These are phyloP conservation scores for Excalfactoria chinensis DNA, from an alignment of 2,113 vertebrate genomes.

Conservation along the genomic window DNA sequence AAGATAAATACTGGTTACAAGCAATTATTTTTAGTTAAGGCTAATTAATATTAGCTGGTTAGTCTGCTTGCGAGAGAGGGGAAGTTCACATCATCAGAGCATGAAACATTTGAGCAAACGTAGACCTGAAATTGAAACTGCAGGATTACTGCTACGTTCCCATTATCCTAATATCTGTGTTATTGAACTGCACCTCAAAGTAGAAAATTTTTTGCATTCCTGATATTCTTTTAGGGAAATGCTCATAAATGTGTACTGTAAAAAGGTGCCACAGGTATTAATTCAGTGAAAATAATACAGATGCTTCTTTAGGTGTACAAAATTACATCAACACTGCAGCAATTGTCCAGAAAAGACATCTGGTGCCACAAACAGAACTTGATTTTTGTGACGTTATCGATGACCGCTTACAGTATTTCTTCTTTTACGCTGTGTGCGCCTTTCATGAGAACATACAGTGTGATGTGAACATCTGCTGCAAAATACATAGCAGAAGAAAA, in stretches of 20 bases:
- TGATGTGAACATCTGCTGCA: background rate
- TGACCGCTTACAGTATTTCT: background rate
- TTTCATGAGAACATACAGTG: background rate
- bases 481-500: background rate
- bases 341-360: background rate
- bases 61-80: constrained; percentile 4
- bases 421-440: background rate
- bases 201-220: background rate
- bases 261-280: background rate
- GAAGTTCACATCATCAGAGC: background rate
- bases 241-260: background rate
- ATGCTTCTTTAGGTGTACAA: background rate
- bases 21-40: constrained; percentile 7
- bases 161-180: background rate
- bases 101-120: background rate
- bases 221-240: background rate
- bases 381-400: background rate
- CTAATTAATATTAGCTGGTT: background rate
- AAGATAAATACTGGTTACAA: constrained; percentile 19
- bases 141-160: background rate
- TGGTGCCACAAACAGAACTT: background rate
- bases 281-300: background rate
- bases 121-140: background rate
- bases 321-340: rapidly evolving
- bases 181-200: background rate